phyloP scores from a whole-genome alignment of 2,797 vertebrate genomes.

The Tragopan temminckii region DNA sequence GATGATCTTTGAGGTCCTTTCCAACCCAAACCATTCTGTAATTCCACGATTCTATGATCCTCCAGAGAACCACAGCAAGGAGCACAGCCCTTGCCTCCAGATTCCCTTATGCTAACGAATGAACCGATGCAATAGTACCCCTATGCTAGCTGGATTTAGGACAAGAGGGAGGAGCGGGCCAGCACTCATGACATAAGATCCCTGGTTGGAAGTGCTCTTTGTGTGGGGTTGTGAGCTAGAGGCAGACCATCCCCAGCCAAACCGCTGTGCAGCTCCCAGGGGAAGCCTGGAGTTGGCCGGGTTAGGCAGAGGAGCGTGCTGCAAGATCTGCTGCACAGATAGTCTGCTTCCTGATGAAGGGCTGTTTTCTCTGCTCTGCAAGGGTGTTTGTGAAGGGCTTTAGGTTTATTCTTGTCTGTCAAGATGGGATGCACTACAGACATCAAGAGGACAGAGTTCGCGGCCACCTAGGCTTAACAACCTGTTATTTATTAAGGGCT shows the following conservation, averaged over 20 bases:
- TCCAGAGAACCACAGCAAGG: background rate
- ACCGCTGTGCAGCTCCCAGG: accelerated
- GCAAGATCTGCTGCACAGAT: background rate
- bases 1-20: no score
- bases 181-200: background rate
- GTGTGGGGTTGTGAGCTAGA: accelerated
- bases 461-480: background rate
- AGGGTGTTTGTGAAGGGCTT: slow-evolving; percentile 1
- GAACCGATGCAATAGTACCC: background rate
- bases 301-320: background rate
- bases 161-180: background rate
- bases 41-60: no score
- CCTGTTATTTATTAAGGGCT: background rate
- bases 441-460: slow-evolving; percentile 25
- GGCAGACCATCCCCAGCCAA: background rate
- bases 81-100: background rate
- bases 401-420: slow-evolving; percentile 24
- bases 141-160: background rate
- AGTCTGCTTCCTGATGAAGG: slow-evolving; percentile 1
- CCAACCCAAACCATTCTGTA: no score
- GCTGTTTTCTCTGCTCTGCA: background rate
- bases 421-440: background rate
- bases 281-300: background rate
- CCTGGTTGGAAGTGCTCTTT: accelerated
- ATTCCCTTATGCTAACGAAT: background rate